Conservation (phyloP, 2,113 vertebrate genomes). For the Silurus glanis region DNA sequence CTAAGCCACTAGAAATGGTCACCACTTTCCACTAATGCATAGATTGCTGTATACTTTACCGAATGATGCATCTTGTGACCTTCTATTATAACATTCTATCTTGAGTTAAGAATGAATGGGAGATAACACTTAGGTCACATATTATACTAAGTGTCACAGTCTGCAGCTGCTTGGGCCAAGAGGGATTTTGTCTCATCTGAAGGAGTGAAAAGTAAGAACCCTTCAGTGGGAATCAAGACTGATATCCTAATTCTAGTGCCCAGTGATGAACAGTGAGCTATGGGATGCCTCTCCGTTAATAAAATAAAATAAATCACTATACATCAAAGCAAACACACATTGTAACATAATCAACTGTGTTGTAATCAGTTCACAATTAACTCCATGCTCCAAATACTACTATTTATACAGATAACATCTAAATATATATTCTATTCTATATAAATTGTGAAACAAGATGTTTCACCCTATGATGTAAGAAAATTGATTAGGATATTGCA, state of each 20-base stretch:
- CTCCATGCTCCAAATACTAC: background rate
- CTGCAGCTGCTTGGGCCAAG: background rate
- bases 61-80: background rate
- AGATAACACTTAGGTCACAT: background rate
- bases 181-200: background rate
- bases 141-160: background rate
- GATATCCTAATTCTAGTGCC: conserved; percentile 56
- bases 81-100: background rate
- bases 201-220: conserved; percentile 2
- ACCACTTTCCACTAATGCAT: background rate
- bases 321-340: conserved; percentile 10
- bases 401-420: background rate
- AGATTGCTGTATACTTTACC: too few species aligned
- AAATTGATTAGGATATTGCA: background rate
- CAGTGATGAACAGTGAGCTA: conserved; percentile 56
- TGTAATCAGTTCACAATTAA: background rate
- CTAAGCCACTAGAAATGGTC: background rate
- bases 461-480: background rate
- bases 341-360: background rate
- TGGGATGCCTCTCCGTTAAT: conserved; percentile 43
- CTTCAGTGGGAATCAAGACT: conserved; percentile 45
- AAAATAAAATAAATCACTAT: conserved; percentile 56
- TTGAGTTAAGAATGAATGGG: background rate
- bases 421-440: background rate
- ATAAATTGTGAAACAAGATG: background rate